These are phyloP conservation scores for Smittia aterrima DNA, from an alignment of 2,888 invertebrate species.

Conservation along the genomic window DNA sequence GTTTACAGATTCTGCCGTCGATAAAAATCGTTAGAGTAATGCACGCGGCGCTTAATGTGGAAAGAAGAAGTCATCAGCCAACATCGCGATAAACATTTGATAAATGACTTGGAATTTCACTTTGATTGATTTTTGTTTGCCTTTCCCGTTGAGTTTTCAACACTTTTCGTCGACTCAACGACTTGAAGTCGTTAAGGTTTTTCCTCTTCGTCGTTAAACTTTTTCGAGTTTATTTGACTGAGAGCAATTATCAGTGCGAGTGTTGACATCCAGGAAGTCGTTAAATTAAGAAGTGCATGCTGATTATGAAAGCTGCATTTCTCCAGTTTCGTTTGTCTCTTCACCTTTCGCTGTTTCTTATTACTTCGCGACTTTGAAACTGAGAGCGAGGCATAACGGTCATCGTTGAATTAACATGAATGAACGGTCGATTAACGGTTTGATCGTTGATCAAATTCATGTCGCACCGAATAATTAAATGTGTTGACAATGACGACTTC, in stretches of 20 bases:
- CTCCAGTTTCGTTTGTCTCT: not conserved
- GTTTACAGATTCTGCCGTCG: not conserved
- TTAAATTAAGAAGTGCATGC: not conserved
- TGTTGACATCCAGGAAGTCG: slow-evolving; percentile 13
- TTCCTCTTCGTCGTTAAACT: not conserved
- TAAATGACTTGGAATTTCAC: slow-evolving; percentile 10
- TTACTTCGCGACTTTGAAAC: too few relatives aligned
- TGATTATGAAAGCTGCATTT: not conserved
- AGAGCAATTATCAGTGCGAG: not conserved
- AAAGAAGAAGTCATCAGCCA: not conserved
- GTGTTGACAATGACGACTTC: too few relatives aligned
- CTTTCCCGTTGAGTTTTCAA: not conserved
- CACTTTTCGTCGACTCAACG: too few relatives aligned
- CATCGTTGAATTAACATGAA: too few relatives aligned
- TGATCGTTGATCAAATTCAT: too few relatives aligned
- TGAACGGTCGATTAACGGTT: too few relatives aligned
- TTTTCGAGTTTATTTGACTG: not conserved
- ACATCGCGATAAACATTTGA: not conserved
- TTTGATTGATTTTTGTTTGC: slow-evolving; percentile 8
- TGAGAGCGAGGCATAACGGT: too few relatives aligned
- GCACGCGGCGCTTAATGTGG: not conserved
- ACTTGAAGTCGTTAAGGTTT: not conserved
- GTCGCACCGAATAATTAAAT: too few relatives aligned
- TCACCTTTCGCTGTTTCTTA: not conserved
- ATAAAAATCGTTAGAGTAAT: not conserved